Conservation (phyloP, 37 sponge, comb jelly and placozoan species). For the Spongilla lacustris region DNA sequence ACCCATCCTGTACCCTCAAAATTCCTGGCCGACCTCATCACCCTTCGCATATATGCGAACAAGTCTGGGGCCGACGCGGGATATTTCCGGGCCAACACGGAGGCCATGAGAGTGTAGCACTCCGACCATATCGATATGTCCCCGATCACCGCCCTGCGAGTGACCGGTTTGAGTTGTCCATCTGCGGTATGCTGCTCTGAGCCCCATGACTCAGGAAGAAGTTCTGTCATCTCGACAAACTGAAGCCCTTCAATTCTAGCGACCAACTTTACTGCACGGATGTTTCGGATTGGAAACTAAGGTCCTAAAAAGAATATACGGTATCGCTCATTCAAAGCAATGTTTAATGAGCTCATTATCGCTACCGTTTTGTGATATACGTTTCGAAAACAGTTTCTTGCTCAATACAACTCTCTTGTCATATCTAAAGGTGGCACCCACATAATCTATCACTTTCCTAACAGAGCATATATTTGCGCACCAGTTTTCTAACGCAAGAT, state of each 20-base stretch:
- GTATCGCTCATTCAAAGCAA: no score
- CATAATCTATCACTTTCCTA: no score
- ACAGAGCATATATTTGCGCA: no score
- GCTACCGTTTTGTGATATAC: no score
- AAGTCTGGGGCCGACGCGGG: neutral
- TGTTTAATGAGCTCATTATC: no score
- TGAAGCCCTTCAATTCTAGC: neutral
- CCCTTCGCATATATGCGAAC: conserved; percentile 3
- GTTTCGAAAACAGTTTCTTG: no score
- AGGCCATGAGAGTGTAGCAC: neutral
- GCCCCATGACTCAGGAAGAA: conserved; percentile 1
- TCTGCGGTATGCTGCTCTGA: neutral
- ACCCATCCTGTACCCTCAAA: conserved; percentile 10
- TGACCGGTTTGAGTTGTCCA: neutral
- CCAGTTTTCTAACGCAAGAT: no score
- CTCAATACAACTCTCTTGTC: no score
- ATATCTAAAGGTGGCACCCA: no score
- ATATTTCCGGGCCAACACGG: neutral
- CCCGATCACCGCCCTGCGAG: neutral
- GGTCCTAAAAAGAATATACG: no score
- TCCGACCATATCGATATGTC: conserved; percentile 4
- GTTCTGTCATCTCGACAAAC: conserved; percentile 6
- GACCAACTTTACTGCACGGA: neutral
- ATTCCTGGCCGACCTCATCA: neutral
- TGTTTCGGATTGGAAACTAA: no score